A percentile compares a stretch with the other conserved stretches of the same genome.
Conservation (phyloP, 2,797 vertebrate species). For the Prunella strophiata region DNA sequence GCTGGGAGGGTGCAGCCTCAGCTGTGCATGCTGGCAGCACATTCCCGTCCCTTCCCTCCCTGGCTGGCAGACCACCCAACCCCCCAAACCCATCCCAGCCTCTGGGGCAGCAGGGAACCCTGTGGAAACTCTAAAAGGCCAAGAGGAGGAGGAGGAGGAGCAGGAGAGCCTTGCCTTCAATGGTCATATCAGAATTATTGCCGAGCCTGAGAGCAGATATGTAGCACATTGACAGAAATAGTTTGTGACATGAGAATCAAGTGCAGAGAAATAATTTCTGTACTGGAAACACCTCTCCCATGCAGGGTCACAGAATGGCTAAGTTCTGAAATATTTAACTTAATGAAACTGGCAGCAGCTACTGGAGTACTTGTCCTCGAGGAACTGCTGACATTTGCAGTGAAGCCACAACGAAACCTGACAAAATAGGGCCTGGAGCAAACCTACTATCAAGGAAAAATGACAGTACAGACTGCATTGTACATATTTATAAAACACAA, state of each 20-base stretch:
- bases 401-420: background rate
- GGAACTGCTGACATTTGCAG: conserved; percentile 59
- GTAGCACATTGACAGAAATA: background rate
- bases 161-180: background rate
- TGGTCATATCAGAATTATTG: background rate
- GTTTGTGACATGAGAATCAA: conserved; percentile 19
- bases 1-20: background rate
- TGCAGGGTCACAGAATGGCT: conserved; percentile 13
- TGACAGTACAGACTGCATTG: background rate
- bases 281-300: conserved; percentile 3
- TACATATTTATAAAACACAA: background rate
- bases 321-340: conserved; percentile 42
- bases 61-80: background rate
- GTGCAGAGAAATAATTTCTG: conserved; percentile 24
- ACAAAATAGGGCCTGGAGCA: conserved; percentile 14
- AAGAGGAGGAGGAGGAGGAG: background rate
- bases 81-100: fast-evolving
- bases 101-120: background rate
- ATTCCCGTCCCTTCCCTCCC: background rate
- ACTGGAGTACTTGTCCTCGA: background rate
- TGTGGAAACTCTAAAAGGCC: background rate
- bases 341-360: conserved; percentile 57
- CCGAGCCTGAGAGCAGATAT: background rate
- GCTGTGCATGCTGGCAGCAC: background rate
- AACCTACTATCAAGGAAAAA: background rate